These are phyloP conservation scores for Oscheius sp. DNA, from an alignment of 2,888 invertebrate genomes.

Conservation along the genomic window DNA sequence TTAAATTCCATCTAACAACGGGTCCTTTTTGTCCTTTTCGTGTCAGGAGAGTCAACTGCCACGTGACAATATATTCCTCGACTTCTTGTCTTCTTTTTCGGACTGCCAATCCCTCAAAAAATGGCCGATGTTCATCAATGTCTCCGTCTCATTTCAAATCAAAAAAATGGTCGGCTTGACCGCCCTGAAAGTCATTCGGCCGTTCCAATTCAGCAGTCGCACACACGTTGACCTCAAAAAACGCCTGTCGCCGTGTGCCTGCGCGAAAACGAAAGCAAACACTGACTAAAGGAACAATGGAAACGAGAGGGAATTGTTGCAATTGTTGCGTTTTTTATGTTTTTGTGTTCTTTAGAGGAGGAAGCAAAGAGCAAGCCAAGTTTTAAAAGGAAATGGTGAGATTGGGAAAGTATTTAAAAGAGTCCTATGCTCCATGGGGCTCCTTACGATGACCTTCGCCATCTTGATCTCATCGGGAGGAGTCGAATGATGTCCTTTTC, in stretches of 20 bases:
- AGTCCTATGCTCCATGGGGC: no score
- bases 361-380: no score
- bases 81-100: neutral
- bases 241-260: conserved; percentile 4
- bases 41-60: neutral
- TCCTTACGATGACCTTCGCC: no score
- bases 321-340: neutral
- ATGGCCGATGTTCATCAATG: neutral
- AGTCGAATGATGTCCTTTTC: neutral
- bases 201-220: conserved; percentile 4
- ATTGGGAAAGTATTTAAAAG: no score
- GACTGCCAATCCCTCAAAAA: neutral
- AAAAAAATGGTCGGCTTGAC: no score
- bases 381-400: no score
- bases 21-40: neutral
- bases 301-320: neutral
- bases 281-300: neutral
- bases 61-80: neutral
- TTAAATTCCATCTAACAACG: no score
- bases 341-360: no score
- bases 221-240: conserved; percentile 29
- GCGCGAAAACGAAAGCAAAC: conserved; percentile 13
- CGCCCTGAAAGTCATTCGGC: conserved; percentile 20
- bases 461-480: neutral
- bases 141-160: neutral